Evolutionary conservation across 2,888 invertebrate species (phyloP).

Genomic region (Nasonia oneida): DNA sequence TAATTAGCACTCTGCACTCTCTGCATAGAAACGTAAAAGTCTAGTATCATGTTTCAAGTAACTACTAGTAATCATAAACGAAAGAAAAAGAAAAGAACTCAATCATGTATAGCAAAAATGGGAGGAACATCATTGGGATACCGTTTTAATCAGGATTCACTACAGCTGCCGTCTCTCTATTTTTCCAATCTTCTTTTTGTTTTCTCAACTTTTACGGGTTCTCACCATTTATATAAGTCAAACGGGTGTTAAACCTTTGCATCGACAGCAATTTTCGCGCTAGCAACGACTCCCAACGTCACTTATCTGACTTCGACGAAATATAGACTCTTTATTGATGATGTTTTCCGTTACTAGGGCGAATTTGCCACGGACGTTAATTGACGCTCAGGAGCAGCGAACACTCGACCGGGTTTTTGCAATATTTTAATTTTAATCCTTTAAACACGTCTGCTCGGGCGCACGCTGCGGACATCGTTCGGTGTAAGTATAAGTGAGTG

Average conservation of each 20-base stretch:
- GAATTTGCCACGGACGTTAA: conserved; percentile 28
- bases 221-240: conserved; percentile 30
- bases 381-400: conserved; percentile 60
- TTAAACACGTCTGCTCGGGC: conserved; percentile 40
- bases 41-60: conserved; percentile 71
- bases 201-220: conserved; percentile 45
- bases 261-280: conserved; percentile 23
- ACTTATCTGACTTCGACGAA: background rate
- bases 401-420: conserved; percentile 61
- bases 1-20: conserved; percentile 75
- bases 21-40: conserved; percentile 74
- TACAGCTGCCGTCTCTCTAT: conserved; percentile 70
- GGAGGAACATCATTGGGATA: conserved; percentile 76
- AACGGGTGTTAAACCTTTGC: conserved; percentile 33
- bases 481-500: conserved; percentile 64
- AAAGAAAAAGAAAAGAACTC: conserved; percentile 70
- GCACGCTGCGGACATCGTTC: conserved; percentile 68
- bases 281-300: conserved; percentile 35
- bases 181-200: conserved; percentile 44
- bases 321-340: conserved; percentile 23
- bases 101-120: conserved; percentile 73
- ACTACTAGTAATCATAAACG: conserved; percentile 73
- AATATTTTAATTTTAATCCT: conserved; percentile 2
- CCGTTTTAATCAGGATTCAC: conserved; percentile 71
- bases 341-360: conserved; percentile 36